Percentiles rank a stretch among this genome's conserved stretches.
phyloP scores from a whole-genome alignment of 30 jellyfish, hydroid and myxozoan species.

The Aurelia sp. region DNA sequence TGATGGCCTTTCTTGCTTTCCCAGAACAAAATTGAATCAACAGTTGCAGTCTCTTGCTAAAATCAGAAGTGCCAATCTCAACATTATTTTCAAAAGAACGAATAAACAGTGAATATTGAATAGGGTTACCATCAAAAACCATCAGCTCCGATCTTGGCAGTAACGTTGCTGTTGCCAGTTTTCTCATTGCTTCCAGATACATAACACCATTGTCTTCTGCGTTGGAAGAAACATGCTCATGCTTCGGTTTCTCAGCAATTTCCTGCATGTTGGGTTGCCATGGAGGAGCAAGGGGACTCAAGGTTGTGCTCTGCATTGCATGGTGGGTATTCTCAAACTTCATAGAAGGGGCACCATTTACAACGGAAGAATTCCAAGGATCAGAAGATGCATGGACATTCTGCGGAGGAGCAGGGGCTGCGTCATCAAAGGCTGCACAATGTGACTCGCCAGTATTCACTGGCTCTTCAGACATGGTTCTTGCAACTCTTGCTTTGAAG shows the following conservation, averaged over 20 bases:
- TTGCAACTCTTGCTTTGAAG: background rate
- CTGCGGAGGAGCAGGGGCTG: constrained; percentile 32
- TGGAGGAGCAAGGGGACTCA: too few species aligned
- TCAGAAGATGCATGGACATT: background rate
- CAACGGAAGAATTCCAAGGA: background rate
- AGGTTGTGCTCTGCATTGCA: background rate
- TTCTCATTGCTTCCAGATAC: too few species aligned
- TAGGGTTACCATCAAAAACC: too few species aligned
- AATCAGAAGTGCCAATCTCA: too few species aligned
- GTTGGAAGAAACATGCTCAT: too few species aligned
- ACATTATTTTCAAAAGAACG: too few species aligned
- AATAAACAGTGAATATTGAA: too few species aligned
- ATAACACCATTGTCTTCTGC: too few species aligned
- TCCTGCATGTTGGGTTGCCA: too few species aligned
- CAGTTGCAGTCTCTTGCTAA: constrained; percentile 21
- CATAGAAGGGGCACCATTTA: background rate
- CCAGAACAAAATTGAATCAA: constrained; percentile 26
- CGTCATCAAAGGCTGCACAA: background rate
- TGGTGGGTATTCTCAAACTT: constrained; percentile 14
- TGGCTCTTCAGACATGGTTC: constrained; percentile 14
- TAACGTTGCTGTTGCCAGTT: too few species aligned
- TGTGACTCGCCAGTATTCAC: background rate
- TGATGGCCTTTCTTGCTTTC: constrained; percentile 30
- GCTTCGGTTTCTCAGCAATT: too few species aligned
- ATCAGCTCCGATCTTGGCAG: too few species aligned